Base-by-base conservation (phyloP, 1,140 invertebrate genomes). In the Eumeta japonica region DNA sequence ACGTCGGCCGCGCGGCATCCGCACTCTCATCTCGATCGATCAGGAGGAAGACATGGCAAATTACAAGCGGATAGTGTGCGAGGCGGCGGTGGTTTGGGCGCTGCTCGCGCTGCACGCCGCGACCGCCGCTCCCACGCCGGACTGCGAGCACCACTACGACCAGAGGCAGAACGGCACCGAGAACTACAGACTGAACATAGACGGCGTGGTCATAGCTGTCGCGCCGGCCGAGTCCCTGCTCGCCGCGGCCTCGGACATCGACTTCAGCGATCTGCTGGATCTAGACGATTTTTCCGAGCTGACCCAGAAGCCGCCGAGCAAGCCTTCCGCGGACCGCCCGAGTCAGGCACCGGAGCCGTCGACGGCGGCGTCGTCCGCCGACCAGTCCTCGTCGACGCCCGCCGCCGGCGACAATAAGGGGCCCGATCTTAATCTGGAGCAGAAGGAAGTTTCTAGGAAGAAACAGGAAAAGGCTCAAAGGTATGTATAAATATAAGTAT, bases 131-230 rank as follows among this genome's bases (percentile, higher is more conserved):
- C 56, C 68, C 1, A 57, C 28, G 52, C 53, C 41, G 10, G 13
- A 4, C 11, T 32, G 3, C 32, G 52, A 58, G 4, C 55, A 61
- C 34, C 67, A 75, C 38, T 84, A 81, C 55, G 84, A 87, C 61
- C 83, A 86, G 51, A 58, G 84, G 16, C 85, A 87, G 58, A 86
- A 86, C 44, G 85, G 84, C 1, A 78, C 79, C 0, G 83, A 85
- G 44, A 87, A 87, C 62, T 81, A 81, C 39, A 61, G 83, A 13
- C 65, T 87, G 3, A 79, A 82, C 50, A 71, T 87, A 13, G 81
- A 84, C 41, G 84, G 82, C 7, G 61, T 87, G 2, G 75, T 84
- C 4, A 52, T 87, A 1, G 79, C 85, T 2, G 63, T 85, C 1
- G 81, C 82, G 0, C 83, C 84, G 0, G 77, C 79, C 0, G 83